Base-by-base conservation (phyloP, 2,797 vertebrate genomes). In the Hafferia zeledoni region DNA sequence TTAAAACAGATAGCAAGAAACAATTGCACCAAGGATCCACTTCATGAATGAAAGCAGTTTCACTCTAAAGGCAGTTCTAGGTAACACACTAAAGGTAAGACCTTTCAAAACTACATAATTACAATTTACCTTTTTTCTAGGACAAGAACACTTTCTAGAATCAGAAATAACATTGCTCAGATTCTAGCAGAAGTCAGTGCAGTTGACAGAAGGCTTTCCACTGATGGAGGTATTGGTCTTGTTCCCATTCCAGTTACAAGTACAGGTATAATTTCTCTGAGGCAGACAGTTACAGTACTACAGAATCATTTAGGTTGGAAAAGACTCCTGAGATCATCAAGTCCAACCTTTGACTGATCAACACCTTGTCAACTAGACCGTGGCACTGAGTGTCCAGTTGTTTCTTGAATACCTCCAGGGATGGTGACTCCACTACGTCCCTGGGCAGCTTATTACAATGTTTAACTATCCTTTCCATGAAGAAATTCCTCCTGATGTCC, bases 391-490 rank as follows among this genome's bases (percentile, higher is more conserved):
- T 31, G 46, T 60, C 17, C 46, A 46, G 20, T 19, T 15, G 39
- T 47, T 47, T 31, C 46, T 3, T 81, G 33, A 41, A 47, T 30
- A 31, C 14, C 22, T 46, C 20, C 53, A 67, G 17, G 37, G 13
- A 72, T 17, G 44, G 39, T 16, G 39, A 60, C 17, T 47, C 61
- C 8, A 79, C 8, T 23, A 67, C 11, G 5, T 31, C 53, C 20
- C 39, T 16, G 12, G 53, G 20, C 14, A 81, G 30, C 17, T 24
- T 0, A 0, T 47, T 53, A 25, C 24, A 52, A 30, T 0, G 0
- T 30, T 67, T 11, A 68, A 67, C 20, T 59, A 11, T 17, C 59
- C 37, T 4, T 22, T 19, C 30, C 41, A 23, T 53, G 52, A 53
- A 53, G 52, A 31, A 53, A 53, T 31, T 16, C 47, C 31, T 55